These are phyloP conservation scores for Tretioscincus oriximinensis DNA, from an alignment of 2,113 vertebrate species.

Conservation along the genomic window DNA sequence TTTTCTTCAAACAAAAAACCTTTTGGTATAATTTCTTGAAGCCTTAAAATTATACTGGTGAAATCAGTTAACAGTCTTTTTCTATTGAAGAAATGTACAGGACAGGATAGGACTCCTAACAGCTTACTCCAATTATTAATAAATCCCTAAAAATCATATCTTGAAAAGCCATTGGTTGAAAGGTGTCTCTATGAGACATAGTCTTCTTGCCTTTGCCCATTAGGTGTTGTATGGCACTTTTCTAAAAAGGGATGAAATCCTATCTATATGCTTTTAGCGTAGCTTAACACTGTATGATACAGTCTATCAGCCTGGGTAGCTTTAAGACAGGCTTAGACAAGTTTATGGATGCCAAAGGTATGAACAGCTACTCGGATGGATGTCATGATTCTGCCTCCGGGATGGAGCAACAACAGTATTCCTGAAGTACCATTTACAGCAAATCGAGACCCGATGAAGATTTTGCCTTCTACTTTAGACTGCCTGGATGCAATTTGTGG, in stretches of 20 bases:
- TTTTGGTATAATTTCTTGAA: neutral
- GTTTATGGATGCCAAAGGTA: too few species aligned
- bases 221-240: constrained; percentile 2
- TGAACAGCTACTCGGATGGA: too few species aligned
- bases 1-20: too few species aligned
- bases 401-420: too few species aligned
- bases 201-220: neutral
- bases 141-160: neutral
- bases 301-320: too few species aligned
- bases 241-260: constrained; percentile 5
- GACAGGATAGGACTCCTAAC: neutral
- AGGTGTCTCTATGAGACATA: neutral
- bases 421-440: too few species aligned
- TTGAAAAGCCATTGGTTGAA: neutral
- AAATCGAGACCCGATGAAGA: too few species aligned
- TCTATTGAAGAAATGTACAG: neutral
- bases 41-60: neutral
- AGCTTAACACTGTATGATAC: neutral
- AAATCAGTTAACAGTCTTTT: neutral
- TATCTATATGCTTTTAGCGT: neutral
- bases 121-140: neutral
- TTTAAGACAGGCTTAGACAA: too few species aligned
- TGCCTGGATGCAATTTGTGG: too few species aligned
- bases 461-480: too few species aligned
- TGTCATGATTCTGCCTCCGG: too few species aligned